phyloP scores from a whole-genome alignment of 2,113 vertebrate genomes.

The Emydocephalus ijimae region DNA sequence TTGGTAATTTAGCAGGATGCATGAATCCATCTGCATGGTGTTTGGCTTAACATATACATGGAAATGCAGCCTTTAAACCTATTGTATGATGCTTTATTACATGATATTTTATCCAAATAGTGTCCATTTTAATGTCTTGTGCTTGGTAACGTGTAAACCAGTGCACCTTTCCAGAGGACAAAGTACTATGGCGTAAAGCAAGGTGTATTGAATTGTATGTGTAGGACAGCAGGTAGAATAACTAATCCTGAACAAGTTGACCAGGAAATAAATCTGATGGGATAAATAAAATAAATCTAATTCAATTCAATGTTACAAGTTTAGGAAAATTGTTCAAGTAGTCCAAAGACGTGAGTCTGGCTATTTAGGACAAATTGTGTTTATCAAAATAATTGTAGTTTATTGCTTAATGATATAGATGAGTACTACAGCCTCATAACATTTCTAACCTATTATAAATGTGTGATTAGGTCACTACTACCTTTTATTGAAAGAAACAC shows the following conservation, averaged over 20 bases:
- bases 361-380: background rate
- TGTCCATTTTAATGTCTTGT: background rate
- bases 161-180: background rate
- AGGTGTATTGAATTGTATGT: background rate
- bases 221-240: background rate
- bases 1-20: background rate
- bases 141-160: background rate
- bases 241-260: background rate
- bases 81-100: background rate
- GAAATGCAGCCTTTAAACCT: too few relatives aligned
- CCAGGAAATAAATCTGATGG: background rate
- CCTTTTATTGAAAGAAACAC: background rate
- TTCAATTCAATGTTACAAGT: background rate
- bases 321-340: background rate
- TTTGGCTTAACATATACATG: background rate
- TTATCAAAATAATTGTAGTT: background rate
- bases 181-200: background rate
- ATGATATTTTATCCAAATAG: background rate
- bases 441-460: background rate
- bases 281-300: background rate
- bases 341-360: background rate
- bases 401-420: background rate
- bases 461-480: background rate
- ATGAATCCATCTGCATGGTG: background rate
- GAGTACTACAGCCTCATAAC: background rate